phyloP scores from a whole-genome alignment of 2,888 invertebrate genomes.

The Strigamia transsilvanica region DNA sequence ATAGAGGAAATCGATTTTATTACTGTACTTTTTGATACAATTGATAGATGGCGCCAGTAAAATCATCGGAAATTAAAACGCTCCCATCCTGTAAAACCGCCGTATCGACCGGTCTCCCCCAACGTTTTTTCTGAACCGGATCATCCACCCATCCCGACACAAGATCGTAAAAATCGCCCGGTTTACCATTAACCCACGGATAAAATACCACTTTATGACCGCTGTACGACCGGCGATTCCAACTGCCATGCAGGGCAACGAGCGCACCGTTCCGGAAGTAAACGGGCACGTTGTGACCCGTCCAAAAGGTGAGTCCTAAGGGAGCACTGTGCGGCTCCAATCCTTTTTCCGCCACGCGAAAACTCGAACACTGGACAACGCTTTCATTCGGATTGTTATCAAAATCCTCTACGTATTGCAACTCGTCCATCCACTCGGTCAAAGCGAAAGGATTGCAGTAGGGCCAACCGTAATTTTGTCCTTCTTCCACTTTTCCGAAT shows the following conservation, averaged over 20 bases:
- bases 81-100: conserved; percentile 38
- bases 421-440: conserved; percentile 3
- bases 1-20: too few species aligned
- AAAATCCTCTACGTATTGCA: neutral
- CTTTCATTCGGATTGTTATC: conserved; percentile 22
- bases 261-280: conserved; percentile 46
- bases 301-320: conserved; percentile 51
- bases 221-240: conserved; percentile 22
- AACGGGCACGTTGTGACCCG: neutral
- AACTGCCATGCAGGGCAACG: conserved; percentile 45
- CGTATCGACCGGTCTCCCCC: conserved; percentile 52
- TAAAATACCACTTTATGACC: conserved; percentile 51
- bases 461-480: conserved; percentile 51
- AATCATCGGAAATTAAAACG: conserved; percentile 51
- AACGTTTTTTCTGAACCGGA: conserved; percentile 29
- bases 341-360: conserved; percentile 15
- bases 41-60: conserved; percentile 48
- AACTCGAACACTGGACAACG: neutral
- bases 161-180: neutral
- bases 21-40: neutral
- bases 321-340: conserved; percentile 51
- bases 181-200: conserved; percentile 18
- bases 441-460: conserved; percentile 12
- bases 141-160: conserved; percentile 42
- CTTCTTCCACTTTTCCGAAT: conserved; percentile 4